Evolutionary conservation across 2,797 vertebrate genomes (phyloP).

Genomic region (Phoebastria nigripes): DNA sequence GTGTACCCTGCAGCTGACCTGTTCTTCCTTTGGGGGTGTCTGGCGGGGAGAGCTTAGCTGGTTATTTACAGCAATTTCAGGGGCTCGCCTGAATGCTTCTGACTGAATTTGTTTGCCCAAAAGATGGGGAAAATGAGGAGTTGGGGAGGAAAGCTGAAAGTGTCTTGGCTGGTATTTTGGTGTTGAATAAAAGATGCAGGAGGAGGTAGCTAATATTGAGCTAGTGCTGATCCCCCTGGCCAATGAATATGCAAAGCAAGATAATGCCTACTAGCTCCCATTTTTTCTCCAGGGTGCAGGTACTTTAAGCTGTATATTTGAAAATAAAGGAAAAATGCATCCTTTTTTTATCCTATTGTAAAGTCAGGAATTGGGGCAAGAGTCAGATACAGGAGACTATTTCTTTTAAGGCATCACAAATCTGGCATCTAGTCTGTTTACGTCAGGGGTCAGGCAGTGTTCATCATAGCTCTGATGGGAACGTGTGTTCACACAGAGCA

Average conservation of each 20-base stretch:
- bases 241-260: not conserved
- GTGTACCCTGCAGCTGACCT: not conserved
- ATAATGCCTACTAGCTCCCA: not conserved
- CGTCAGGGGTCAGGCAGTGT: not conserved
- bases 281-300: not conserved
- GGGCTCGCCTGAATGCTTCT: not conserved
- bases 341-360: not conserved
- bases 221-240: not conserved
- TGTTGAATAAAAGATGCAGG: not conserved
- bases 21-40: not conserved
- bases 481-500: rapidly evolving
- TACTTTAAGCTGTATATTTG: not conserved
- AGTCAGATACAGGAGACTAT: not conserved
- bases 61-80: not conserved
- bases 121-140: not conserved
- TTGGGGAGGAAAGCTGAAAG: not conserved
- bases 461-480: rapidly evolving
- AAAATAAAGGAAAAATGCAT: not conserved
- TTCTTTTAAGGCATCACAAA: not conserved
- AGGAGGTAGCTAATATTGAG: not conserved
- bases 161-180: not conserved
- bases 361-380: not conserved
- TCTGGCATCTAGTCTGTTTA: not conserved
- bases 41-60: not conserved
- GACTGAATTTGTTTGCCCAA: not conserved